Evolutionary conservation across 2,888 invertebrate species (phyloP).

Genomic region (Sesamia inferens): DNA sequence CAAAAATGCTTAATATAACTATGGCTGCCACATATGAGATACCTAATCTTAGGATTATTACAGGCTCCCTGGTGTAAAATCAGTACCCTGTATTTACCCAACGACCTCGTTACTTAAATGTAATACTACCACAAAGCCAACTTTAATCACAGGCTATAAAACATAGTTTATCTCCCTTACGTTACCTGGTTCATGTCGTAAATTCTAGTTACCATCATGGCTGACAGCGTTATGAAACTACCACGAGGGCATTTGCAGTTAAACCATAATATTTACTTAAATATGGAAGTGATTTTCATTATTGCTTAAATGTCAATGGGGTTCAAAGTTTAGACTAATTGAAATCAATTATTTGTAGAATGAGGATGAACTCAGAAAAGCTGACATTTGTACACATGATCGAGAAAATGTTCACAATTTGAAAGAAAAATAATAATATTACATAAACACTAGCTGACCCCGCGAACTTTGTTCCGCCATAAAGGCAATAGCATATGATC

Average conservation of each 20-base stretch:
- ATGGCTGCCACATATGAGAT: no score
- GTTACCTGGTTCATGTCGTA: constrained; percentile 49
- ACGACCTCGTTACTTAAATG: constrained; percentile 5
- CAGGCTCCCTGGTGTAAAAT: not conserved
- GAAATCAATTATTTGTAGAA: not conserved
- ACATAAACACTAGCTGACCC: no score
- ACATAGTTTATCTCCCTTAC: constrained; percentile 43
- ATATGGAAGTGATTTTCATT: constrained; percentile 7
- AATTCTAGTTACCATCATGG: constrained; percentile 44
- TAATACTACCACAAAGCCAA: constrained; percentile 33
- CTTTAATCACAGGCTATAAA: constrained; percentile 50
- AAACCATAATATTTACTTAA: constrained; percentile 19
- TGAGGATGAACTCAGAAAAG: not conserved
- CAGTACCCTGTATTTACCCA: not conserved
- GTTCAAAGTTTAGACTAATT: not conserved
- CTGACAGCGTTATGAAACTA: constrained; percentile 53
- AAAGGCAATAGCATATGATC: no score
- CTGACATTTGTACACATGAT: no score
- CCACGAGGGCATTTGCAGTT: constrained; percentile 10
- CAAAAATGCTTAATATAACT: no score
- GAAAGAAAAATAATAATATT: not conserved
- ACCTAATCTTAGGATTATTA: not conserved
- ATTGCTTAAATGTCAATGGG: not conserved
- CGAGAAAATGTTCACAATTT: not conserved
- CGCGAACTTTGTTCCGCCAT: no score